Base-by-base conservation (phyloP, 2,888 invertebrate genomes). In the Cephus pulcher region DNA sequence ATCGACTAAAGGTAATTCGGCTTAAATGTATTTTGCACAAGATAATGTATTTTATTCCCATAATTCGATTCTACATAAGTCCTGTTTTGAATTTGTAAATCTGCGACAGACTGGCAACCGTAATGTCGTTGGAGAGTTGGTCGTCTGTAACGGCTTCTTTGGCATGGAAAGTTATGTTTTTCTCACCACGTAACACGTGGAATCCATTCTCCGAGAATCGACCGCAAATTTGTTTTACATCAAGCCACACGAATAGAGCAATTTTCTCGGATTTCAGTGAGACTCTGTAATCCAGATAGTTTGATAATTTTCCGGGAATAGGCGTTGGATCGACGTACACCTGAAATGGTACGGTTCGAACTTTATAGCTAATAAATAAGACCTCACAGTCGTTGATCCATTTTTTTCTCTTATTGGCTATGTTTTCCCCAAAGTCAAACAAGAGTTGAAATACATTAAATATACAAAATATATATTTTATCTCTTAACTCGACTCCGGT, bases 131-230 rank as follows among this genome's bases (percentile, higher is more conserved):
- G 35, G 12, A 69, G 30, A 82, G 70, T 77, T 82, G 74, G 0
- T 81, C n/a, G 0, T 77, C 35, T 11, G 82, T 79, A 40, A 79
- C 40, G 73, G 74, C 74, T 74, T 69, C 69, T 11, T 76, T 37
- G 1, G 90, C 77, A 74, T 87, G 82, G 75, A 90, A 92, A 34
- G 79, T 80, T 35, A 92, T 79, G 6, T 40, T 83, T 77, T 89
- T 90, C n/a, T 79, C 81, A 23, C 86, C 81, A 32, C 86, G 82
- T 4, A 92, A 86, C 74, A 94, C 86, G 12, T 94, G 92, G 40
- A 97, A 95, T 0, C 97, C 97, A 90, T 97, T 97, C 84, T 96
- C 95, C 1, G 95, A 94, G 90, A 97, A 97, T 79, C 91, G 92
- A 1, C 97, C 97, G 15, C 87, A 89, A 70, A 92, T 88, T 75